Base-by-base conservation (phyloP, 1,140 invertebrate genomes). In the Megalonaias nervosa region DNA sequence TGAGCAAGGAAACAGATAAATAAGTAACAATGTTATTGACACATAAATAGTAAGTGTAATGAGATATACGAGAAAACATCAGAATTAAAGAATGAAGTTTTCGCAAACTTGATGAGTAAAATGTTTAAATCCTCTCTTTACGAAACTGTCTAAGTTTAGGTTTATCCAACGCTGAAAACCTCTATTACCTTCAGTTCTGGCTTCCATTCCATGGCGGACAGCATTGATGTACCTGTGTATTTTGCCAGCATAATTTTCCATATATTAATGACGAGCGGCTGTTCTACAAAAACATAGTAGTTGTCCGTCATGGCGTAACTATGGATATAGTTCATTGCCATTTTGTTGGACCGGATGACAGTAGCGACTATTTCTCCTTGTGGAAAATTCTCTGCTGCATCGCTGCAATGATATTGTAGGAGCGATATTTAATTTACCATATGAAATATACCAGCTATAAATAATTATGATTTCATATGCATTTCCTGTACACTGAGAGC, bases 261-360 rank as follows among this genome's bases (percentile, higher is more conserved):
- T 55, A 71, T 67, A 71, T 66, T 76, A 38, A 76, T 76, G 17
- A 69, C 19, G 21, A 70, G 59, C 11, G 74, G 74, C 66, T 97
- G 96, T 87, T 97, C 96, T 14, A 97, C 93, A 72, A 97, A 94
- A 31, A 97, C 92, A 87, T 94, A 96, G 87, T 94, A 97, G 85
- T 96, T 95, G 31, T 95, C 93, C 0, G 96, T 96, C 55, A 97
- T 93, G n/a, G 94, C 95, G 91, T 97, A 97, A 16, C 95, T 95
- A 85, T 97, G 96, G 95, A 96, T 97, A 77, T 97, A 97, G 0
- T 94, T 93, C 0, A 95, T 95, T 90, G 96, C 93, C 9, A 96
- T 84, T 4, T 92, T 89, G 94, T 95, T 96, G 71, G 95, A 92
- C 12, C 94, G 93, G 2, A 94, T 94, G 71, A 97, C 82, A 9